A percentile compares a stretch with the other conserved stretches of the same genome.
Evolutionary conservation across 2,797 vertebrate genomes (phyloP).

Genomic region (Sylvia borin): DNA sequence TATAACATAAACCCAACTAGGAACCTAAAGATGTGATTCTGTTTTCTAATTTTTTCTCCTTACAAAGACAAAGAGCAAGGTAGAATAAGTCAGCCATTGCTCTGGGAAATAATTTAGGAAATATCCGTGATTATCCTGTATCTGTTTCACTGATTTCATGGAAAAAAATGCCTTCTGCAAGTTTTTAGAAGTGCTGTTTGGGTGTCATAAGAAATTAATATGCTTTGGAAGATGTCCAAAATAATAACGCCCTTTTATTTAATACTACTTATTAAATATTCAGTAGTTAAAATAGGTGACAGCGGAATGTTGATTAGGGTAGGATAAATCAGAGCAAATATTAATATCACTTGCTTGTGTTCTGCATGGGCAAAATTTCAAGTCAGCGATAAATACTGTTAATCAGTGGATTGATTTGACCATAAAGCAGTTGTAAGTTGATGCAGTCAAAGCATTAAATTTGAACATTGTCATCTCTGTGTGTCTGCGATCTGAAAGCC

Average conservation of each 20-base stretch:
- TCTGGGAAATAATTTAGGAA: not conserved
- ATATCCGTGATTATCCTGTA: not conserved
- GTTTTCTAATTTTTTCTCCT: not conserved
- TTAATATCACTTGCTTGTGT: not conserved
- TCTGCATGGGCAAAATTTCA: constrained; percentile 11
- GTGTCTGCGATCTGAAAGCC: not conserved
- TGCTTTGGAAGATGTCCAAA: not conserved
- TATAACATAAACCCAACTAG: not conserved
- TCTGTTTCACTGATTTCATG: not conserved
- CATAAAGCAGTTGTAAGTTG: constrained; percentile 13
- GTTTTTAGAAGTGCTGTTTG: not conserved
- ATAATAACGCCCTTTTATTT: not conserved
- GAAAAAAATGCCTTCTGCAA: not conserved
- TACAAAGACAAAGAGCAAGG: not conserved
- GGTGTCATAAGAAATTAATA: not conserved
- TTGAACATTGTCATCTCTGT: not conserved
- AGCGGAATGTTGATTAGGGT: not conserved
- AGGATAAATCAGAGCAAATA: not conserved
- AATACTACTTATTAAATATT: not conserved
- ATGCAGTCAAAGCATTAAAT: constrained; percentile 18
- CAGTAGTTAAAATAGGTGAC: not conserved
- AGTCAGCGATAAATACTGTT: constrained; percentile 22
- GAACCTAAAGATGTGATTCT: not conserved
- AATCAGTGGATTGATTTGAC: constrained; percentile 48
- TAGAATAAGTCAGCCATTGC: not conserved